Evolutionary conservation across 1,140 invertebrate genomes (phyloP).

Genomic region (Cherax quadricarinatus): DNA sequence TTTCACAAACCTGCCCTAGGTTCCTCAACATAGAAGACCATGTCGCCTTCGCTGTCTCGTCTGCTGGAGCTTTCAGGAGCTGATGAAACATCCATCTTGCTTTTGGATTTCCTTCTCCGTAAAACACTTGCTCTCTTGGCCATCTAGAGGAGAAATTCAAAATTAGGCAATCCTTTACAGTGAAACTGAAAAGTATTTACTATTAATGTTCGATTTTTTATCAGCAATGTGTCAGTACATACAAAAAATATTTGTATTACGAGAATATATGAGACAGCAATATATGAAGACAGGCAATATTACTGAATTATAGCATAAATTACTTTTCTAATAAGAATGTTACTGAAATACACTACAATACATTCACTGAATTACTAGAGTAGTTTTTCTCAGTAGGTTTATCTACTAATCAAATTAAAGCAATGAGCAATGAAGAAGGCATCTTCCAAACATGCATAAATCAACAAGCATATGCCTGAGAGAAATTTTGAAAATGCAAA

Average conservation of each 20-base stretch:
- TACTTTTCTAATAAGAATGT: not conserved
- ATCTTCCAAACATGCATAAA: not conserved
- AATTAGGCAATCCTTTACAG: slow-evolving; percentile 73
- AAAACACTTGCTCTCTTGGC: slow-evolving; percentile 85
- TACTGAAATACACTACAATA: not conserved
- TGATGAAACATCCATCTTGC: slow-evolving; percentile 81
- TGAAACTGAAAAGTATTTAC: not conserved
- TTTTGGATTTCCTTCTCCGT: slow-evolving; percentile 83
- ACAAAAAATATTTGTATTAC: not conserved
- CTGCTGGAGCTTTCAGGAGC: slow-evolving; percentile 73
- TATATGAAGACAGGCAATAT: not conserved
- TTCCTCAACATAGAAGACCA: slow-evolving; percentile 85
- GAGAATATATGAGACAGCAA: not conserved
- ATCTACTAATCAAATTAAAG: not conserved
- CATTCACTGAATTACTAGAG: not conserved
- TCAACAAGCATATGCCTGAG: not conserved
- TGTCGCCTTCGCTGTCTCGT: slow-evolving; percentile 82
- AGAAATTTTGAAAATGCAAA: not conserved
- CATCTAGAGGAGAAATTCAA: slow-evolving; percentile 83
- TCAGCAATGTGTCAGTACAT: not conserved
- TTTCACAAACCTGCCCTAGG: slow-evolving; percentile 80
- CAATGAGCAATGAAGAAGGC: not conserved
- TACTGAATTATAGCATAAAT: not conserved
- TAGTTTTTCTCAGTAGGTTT: not conserved
- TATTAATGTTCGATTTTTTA: not conserved